These are phyloP conservation scores for Nasua narica DNA, from an alignment of 2,797 vertebrate species.

Conservation along the genomic window DNA sequence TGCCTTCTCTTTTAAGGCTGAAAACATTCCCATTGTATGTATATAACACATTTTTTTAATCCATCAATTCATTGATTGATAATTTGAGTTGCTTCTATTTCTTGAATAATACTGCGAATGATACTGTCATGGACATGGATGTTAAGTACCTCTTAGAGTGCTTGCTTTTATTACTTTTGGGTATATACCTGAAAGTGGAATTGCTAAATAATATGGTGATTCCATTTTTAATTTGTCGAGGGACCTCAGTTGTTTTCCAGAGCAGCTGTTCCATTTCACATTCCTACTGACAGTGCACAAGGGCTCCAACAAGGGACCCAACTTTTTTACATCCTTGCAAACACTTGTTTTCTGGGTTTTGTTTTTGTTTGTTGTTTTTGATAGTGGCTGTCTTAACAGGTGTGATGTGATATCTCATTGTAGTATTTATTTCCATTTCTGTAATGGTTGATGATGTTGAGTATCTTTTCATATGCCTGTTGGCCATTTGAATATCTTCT, in stretches of 20 bases:
- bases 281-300: not conserved
- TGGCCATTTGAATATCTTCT: not conserved
- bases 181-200: not conserved
- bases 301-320: not conserved
- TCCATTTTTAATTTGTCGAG: not conserved
- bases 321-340: not conserved
- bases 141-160: not conserved
- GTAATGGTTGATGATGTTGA: not conserved
- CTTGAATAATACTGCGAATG: not conserved
- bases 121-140: not conserved
- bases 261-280: not conserved
- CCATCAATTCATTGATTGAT: not conserved
- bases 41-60: not conserved
- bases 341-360: not conserved
- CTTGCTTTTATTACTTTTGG: not conserved
- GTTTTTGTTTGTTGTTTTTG: not conserved
- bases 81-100: not conserved
- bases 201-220: not conserved
- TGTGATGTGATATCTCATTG: not conserved
- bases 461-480: not conserved
- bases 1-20: not conserved
- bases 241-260: not conserved
- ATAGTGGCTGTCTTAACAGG: not conserved
- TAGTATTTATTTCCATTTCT: not conserved
- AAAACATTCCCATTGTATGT: not conserved